Conservation (phyloP, 1,140 invertebrate species). For the Adelges cooleyi region DNA sequence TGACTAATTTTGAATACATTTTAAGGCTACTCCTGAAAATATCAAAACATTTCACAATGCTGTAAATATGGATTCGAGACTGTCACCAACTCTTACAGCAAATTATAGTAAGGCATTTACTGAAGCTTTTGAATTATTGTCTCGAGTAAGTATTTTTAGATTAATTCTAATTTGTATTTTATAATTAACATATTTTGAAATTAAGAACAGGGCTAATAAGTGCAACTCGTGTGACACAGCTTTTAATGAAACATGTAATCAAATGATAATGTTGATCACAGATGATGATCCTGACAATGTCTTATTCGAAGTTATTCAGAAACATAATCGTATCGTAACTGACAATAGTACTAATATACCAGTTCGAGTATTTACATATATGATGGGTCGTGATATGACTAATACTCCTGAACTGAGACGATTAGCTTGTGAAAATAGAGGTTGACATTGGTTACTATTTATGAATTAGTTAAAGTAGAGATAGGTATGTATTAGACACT, state of each 20-base stretch:
- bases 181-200: no score
- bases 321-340: conserved; percentile 59
- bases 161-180: background rate
- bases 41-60: conserved; percentile 60
- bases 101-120: conserved; percentile 76
- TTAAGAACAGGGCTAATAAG: no score
- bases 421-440: conserved; percentile 22
- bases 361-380: conserved; percentile 91
- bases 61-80: conserved; percentile 42
- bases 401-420: conserved; percentile 59
- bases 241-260: conserved; percentile 63
- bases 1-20: background rate
- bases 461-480: background rate
- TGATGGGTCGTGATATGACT: conserved; percentile 89
- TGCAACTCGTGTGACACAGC: conserved; percentile 1
- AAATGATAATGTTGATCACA: conserved; percentile 97
- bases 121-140: conserved; percentile 72
- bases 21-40: conserved; percentile 82
- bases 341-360: conserved; percentile 54
- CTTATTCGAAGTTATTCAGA: conserved; percentile 73
- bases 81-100: conserved; percentile 65
- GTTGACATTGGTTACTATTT: background rate
- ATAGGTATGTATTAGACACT: background rate
- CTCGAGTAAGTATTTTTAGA: conserved; percentile 45
- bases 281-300: conserved; percentile 78